phyloP scores from a whole-genome alignment of 2,888 invertebrate genomes.

The Kuschelorhynchus macadamiae region DNA sequence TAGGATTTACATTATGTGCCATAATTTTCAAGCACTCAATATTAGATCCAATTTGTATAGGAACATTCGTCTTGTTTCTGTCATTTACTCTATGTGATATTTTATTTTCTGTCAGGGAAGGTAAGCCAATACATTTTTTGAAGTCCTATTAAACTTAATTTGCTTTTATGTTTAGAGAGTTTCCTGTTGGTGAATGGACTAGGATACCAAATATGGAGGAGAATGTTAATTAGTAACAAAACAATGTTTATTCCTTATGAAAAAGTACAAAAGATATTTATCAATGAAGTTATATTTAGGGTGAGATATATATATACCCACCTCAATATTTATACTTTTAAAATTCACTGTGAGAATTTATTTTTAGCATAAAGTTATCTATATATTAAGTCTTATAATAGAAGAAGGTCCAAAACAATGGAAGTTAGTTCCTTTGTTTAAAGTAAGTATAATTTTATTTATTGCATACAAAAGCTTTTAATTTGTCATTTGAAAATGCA shows the following conservation, averaged over 20 bases:
- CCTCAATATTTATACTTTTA: not conserved
- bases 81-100: not conserved
- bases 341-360: not conserved
- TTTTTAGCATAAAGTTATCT: slow-evolving; percentile 40
- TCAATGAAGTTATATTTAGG: slow-evolving; percentile 52
- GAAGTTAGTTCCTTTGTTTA: slow-evolving; percentile 31
- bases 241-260: slow-evolving; percentile 52
- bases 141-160: not conserved
- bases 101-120: slow-evolving; percentile 14
- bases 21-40: not conserved
- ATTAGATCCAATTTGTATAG: not conserved
- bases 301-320: slow-evolving; percentile 25
- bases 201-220: slow-evolving; percentile 50
- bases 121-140: slow-evolving; percentile 8
- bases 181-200: slow-evolving; percentile 48
- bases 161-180: slow-evolving; percentile 41
- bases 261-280: slow-evolving; percentile 52
- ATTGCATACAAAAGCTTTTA: no score
- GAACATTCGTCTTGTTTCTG: not conserved
- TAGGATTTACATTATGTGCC: slow-evolving; percentile 9
- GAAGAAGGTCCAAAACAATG: slow-evolving; percentile 11
- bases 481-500: no score
- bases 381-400: slow-evolving; percentile 29
- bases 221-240: slow-evolving; percentile 36
- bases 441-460: slow-evolving; percentile 15